Evolutionary conservation across 2,113 vertebrate genomes (phyloP).

Genomic region (Malurus melanocephalus): DNA sequence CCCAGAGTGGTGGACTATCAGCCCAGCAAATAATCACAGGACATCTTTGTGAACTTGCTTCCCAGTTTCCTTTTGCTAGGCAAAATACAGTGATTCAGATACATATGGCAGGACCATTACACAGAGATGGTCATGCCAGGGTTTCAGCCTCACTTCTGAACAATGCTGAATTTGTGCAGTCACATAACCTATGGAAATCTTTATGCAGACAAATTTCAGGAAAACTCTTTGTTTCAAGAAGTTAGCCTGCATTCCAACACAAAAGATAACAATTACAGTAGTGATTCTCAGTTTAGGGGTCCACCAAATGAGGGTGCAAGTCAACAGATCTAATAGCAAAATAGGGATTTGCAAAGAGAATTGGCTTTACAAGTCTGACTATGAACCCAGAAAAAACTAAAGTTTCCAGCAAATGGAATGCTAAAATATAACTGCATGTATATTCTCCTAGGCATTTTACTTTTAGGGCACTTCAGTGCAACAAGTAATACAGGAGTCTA

Average conservation of each 20-base stretch:
- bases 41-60: background rate
- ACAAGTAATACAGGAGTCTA: background rate
- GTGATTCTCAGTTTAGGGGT: background rate
- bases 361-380: background rate
- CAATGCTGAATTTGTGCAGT: background rate
- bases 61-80: background rate
- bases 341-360: background rate
- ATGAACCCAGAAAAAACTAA: background rate
- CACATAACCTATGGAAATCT: background rate
- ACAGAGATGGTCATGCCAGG: background rate
- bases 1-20: background rate
- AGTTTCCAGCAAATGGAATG: background rate
- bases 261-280: background rate
- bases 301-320: background rate
- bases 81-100: background rate
- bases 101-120: background rate
- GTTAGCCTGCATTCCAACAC: background rate
- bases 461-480: background rate
- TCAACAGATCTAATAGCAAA: background rate
- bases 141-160: background rate
- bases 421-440: background rate
- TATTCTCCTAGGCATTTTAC: background rate
- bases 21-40: background rate
- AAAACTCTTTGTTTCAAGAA: constrained; percentile 31
- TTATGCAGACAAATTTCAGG: background rate